Evolutionary conservation across 1,140 invertebrate species (phyloP).

Genomic region (Heterodera schachtii): DNA sequence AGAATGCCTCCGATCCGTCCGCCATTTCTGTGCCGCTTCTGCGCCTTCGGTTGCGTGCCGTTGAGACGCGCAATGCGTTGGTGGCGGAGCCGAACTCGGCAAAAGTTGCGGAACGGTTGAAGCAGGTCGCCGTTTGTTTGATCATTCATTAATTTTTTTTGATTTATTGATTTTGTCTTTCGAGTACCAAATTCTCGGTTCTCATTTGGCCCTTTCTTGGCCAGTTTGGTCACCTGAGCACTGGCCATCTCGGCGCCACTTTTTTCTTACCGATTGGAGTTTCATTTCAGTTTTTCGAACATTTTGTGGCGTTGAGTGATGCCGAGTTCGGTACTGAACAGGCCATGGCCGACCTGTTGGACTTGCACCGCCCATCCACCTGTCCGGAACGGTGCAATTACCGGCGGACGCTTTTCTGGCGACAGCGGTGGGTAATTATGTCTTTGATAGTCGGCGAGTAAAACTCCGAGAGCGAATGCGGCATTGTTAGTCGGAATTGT

Average conservation of each 20-base stretch:
- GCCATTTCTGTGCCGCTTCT: neutral
- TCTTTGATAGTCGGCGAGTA: no score
- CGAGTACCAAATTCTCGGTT: neutral
- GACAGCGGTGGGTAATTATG: constrained; percentile 1
- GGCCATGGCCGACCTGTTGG: constrained; percentile 1
- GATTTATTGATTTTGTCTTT: neutral
- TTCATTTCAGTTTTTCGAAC: constrained; percentile 20
- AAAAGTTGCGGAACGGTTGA: neutral
- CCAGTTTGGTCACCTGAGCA: no score
- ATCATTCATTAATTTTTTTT: no score
- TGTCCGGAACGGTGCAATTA: constrained; percentile 22
- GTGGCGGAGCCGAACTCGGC: neutral
- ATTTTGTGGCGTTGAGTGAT: neutral
- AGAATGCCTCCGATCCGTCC: neutral
- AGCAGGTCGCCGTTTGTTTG: neutral
- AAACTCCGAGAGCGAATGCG: no score
- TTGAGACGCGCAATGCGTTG: neutral
- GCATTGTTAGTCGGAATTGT: neutral
- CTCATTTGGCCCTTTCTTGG: neutral
- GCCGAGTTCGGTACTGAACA: neutral
- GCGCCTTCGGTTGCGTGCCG: neutral
- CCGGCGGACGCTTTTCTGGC: constrained; percentile 23
- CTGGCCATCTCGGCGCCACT: neutral
- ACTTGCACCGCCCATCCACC: constrained; percentile 5
- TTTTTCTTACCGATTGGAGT: neutral